Percentiles rank a stretch among this genome's conserved stretches.
phyloP scores from a whole-genome alignment of 2,113 vertebrate species.

The Pampusana beccarii region DNA sequence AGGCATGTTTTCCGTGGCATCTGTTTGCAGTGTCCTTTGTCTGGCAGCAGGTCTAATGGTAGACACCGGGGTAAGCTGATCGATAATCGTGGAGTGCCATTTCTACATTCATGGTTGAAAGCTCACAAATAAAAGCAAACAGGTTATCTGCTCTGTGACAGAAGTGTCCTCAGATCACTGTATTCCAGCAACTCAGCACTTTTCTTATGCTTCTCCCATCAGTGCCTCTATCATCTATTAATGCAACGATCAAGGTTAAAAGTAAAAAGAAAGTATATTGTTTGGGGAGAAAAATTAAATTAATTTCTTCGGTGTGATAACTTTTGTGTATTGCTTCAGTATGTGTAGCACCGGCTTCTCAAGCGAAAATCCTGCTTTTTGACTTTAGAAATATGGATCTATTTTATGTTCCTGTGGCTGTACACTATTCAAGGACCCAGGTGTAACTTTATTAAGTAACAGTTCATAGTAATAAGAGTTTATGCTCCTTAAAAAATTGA shows the following conservation, averaged over 20 bases:
- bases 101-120: slow-evolving; percentile 60
- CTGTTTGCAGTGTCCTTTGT: slow-evolving; percentile 52
- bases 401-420: slow-evolving; percentile 20
- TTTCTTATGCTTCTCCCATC: slow-evolving; percentile 38
- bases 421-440: slow-evolving; percentile 44
- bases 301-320: slow-evolving; percentile 24
- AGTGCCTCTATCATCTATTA: slow-evolving; percentile 4
- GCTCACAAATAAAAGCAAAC: slow-evolving; percentile 65
- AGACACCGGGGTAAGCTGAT: slow-evolving; percentile 51
- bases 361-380: neutral
- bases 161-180: slow-evolving; percentile 33
- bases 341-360: neutral
- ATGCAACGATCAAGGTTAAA: slow-evolving; percentile 52
- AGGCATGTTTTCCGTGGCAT: slow-evolving; percentile 34
- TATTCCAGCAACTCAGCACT: slow-evolving; percentile 51
- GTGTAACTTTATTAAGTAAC: slow-evolving; percentile 39
- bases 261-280: slow-evolving; percentile 9
- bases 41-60: slow-evolving; percentile 44
- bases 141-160: slow-evolving; percentile 44
- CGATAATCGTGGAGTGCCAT: slow-evolving; percentile 12
- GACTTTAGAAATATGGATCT: slow-evolving; percentile 27
- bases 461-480: slow-evolving; percentile 40
- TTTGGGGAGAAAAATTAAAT: slow-evolving; percentile 54
- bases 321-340: slow-evolving; percentile 4
- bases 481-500: slow-evolving; percentile 48